Evolutionary conservation across 1,140 invertebrate species (phyloP).

Genomic region (Hesperophylax magnus): DNA sequence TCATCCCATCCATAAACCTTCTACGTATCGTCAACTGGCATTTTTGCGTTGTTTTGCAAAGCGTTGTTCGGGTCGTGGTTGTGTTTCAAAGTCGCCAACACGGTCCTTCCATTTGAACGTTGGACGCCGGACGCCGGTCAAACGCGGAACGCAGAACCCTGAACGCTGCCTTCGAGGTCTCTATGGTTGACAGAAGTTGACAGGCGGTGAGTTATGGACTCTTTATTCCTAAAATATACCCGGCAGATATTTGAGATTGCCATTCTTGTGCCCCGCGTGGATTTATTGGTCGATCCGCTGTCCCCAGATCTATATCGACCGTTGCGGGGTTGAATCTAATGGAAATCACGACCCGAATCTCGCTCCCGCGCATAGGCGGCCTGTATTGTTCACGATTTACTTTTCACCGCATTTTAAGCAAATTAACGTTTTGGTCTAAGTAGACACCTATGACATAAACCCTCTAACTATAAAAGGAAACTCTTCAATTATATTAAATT

Average conservation of each 20-base stretch:
- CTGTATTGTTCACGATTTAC: too few species aligned
- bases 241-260: conserved; percentile 54
- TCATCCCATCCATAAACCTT: conserved; percentile 17
- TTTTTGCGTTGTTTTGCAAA: conserved; percentile 36
- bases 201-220: conserved; percentile 54
- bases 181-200: conserved; percentile 54
- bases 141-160: neutral
- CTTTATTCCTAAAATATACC: conserved; percentile 58
- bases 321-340: neutral
- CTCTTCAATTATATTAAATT: too few species aligned
- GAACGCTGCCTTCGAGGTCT: conserved; percentile 18
- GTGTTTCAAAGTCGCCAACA: conserved; percentile 24
- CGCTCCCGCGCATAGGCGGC: too few species aligned
- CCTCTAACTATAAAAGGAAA: too few species aligned
- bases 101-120: conserved; percentile 9
- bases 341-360: neutral
- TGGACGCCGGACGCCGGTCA: neutral
- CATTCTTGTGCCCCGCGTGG: conserved; percentile 53
- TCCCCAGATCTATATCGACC: conserved; percentile 53
- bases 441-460: too few species aligned
- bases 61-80: conserved; percentile 4
- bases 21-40: conserved; percentile 30
- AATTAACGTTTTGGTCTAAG: too few species aligned
- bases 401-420: too few species aligned
- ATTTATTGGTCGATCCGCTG: conserved; percentile 51